Percentiles rank a stretch among this genome's conserved stretches.
phyloP scores from a whole-genome alignment of 2,888 invertebrate genomes.

The Chorisops tibialis region DNA sequence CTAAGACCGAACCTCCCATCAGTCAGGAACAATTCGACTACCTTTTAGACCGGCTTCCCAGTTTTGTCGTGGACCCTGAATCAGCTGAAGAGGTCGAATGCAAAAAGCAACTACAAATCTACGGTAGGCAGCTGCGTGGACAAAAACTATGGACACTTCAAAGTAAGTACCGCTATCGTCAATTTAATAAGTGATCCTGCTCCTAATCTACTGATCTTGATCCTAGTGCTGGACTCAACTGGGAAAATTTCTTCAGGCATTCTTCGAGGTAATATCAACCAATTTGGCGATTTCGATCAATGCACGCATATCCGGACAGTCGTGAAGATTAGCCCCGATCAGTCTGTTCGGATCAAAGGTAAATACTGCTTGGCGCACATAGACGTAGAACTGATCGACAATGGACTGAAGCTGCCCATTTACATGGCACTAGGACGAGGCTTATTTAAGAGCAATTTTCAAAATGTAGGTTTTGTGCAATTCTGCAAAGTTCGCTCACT shows the following conservation, averaged over 20 bases:
- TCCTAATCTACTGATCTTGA: conserved; percentile 1
- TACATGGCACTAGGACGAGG: conserved; percentile 64
- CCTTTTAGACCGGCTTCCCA: conserved; percentile 63
- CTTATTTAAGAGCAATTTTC: conserved; percentile 61
- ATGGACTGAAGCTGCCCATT: conserved; percentile 61
- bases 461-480: conserved; percentile 55
- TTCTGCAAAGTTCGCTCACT: background rate
- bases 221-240: conserved; percentile 66
- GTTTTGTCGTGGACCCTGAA: conserved; percentile 66
- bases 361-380: conserved; percentile 67
- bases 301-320: conserved; percentile 58
- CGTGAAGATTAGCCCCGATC: conserved; percentile 59
- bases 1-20: conserved; percentile 36
- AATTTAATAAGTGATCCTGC: background rate
- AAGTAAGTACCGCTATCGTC: conserved; percentile 57
- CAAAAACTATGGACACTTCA: conserved; percentile 70
- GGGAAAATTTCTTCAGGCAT: conserved; percentile 69
- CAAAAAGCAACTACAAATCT: conserved; percentile 66
- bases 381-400: conserved; percentile 59
- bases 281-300: conserved; percentile 69
- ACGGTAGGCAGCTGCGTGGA: conserved; percentile 64
- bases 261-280: conserved; percentile 67
- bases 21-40: conserved; percentile 55
- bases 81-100: conserved; percentile 63
- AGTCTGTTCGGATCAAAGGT: conserved; percentile 62